Base-by-base conservation (phyloP, 2,888 invertebrate species). In the Monochamus alternatus region DNA sequence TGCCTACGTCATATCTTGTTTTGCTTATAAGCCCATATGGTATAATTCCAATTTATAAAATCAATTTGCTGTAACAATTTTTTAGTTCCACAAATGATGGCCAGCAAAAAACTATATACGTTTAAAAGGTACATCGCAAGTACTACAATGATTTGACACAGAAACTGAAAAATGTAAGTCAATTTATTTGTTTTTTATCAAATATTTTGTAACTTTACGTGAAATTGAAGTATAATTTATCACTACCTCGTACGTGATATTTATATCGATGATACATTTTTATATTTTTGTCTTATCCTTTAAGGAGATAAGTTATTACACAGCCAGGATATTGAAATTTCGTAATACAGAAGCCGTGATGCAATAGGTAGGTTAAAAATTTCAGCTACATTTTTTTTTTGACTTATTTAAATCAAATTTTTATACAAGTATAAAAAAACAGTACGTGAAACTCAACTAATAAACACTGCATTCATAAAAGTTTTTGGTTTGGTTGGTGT, bases 91-190 rank as follows among this genome's bases (percentile, higher is more conserved):
- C 9, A 51, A 51, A 51, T 51, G n/a, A n/a, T n/a, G n/a, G 10
- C n/a, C n/a, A 51, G 3, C 10, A 51, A 51, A 51, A 51, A 47
- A 12, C 8, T 2, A 47, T 47, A 47, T 12, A 3, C 2, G 9
- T 12, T 12, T 47, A 47, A 47, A 3, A 47, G 47, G 10, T 47
- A 47, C 47, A 3, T 4, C 14, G 14, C n/a, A 7, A 22, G 7
- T 7, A n/a, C 63, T 5, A 63, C 30, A 63, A 63, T 63, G 63
- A n/a, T 30, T 4, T 44, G 44, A 63, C 7, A 32, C n/a, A 31
- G 22, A 63, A n/a, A 63, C n/a, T 63, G 22, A 63, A 63, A 38
- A 63, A 1, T 63, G 63, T 44, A 63, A 47, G 44, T 63, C 1
- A 55, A 5, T 55, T 55, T 55, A 7, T 10, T 51, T 10, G 51